These are phyloP conservation scores for Drosophila paulistorum DNA, from an alignment of 1,140 invertebrate genomes.

Conservation along the genomic window DNA sequence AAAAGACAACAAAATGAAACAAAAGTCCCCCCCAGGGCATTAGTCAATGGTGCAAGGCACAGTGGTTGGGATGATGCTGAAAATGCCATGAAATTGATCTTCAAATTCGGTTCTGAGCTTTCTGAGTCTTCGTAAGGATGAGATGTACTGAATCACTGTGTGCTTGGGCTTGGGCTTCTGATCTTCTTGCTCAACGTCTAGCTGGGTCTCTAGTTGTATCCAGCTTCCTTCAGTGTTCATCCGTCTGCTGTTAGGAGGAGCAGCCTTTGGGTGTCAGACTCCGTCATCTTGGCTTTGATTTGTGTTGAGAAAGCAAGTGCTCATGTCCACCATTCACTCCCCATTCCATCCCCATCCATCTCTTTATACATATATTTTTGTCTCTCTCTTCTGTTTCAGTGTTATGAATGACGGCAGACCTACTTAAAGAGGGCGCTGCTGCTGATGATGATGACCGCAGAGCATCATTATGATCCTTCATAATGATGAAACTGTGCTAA, in stretches of 20 bases:
- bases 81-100: neutral
- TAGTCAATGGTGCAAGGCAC: constrained; percentile 4
- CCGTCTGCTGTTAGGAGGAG: neutral
- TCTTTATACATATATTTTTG: neutral
- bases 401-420: constrained; percentile 57
- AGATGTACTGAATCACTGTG: no score
- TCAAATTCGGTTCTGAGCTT: no score
- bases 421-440: constrained; percentile 58
- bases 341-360: neutral
- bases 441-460: constrained; percentile 38
- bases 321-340: constrained; percentile 38
- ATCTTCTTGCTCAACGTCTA: no score
- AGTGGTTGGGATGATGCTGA: neutral
- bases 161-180: no score
- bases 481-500: constrained; percentile 45
- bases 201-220: no score
- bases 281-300: constrained; percentile 70
- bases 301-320: constrained; percentile 80
- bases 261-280: constrained; percentile 59
- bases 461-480: constrained; percentile 42
- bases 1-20: constrained; percentile 2
- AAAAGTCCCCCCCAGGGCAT: constrained; percentile 2
- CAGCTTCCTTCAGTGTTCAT: constrained; percentile 2
- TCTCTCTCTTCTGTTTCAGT: constrained; percentile 1
- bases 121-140: no score